Evolutionary conservation across 2,113 vertebrate genomes (phyloP).

Genomic region (Scortum barcoo): DNA sequence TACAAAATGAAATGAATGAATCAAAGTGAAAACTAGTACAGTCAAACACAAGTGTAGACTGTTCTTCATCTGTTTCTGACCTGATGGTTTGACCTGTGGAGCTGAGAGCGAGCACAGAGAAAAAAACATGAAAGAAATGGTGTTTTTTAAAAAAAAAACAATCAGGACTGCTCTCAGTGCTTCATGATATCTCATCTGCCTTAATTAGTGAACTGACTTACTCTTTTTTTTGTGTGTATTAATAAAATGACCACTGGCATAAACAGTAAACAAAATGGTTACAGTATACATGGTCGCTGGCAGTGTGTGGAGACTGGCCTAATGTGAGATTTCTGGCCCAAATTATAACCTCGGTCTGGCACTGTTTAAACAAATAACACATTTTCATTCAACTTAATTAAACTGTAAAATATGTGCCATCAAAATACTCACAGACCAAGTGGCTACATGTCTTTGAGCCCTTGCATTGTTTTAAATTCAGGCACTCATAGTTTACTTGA

Average conservation of each 20-base stretch:
- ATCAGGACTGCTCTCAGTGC: too few relatives aligned
- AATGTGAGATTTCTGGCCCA: background rate
- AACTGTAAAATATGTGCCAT: background rate
- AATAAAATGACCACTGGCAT: background rate
- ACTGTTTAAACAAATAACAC: background rate
- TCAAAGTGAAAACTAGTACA: background rate
- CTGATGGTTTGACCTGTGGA: background rate
- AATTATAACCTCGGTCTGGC: background rate
- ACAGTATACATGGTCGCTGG: too few relatives aligned
- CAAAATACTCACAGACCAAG: background rate
- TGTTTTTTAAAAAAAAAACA: too few relatives aligned
- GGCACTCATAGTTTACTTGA: background rate
- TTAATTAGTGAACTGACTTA: too few relatives aligned
- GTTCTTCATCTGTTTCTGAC: background rate
- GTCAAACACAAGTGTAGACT: background rate
- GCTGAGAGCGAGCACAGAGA: too few relatives aligned
- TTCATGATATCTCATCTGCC: too few relatives aligned
- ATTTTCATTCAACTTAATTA: background rate
- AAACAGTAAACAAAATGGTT: too few relatives aligned
- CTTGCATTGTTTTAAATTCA: background rate
- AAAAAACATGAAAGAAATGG: too few relatives aligned
- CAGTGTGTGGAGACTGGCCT: too few relatives aligned
- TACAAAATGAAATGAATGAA: background rate
- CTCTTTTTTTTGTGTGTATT: background rate
- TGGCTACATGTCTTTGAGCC: background rate